Evolutionary conservation across 2,888 invertebrate genomes (phyloP), one percentile per base, ranked within the genome.

Genomic region (Fissipunctia ypsillon): DNA sequence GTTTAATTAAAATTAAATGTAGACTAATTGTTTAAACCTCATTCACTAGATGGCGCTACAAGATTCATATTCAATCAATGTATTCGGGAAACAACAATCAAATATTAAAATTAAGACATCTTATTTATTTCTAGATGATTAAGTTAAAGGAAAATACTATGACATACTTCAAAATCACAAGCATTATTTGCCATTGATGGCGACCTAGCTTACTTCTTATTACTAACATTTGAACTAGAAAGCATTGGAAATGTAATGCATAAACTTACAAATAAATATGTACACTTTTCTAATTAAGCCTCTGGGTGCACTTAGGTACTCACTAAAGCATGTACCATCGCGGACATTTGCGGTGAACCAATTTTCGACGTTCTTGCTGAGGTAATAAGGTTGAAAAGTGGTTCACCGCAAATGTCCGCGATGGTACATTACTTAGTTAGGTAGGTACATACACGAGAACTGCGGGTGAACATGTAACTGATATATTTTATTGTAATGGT

Each of bases 241-340:
- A 94, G 93, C 93, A 92, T 93, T 93, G 94, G 93, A 94, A 94
- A 93, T 90, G 90, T 91, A 90, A 89, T 84, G 89, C 91, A 90
- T 90, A 85, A 84, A 76, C 84, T 85, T 85, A 85, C 72, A 80
- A 81, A 81, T 84, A 83, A 83, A 82, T 88, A 89, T 84, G 83
- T 88, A 88, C 83, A 87, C 64, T 83, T 81, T 77, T 69, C 72
- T 82, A 79, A 75, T 66, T 76, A 73, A 76, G 72, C 81, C 70
- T 76, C 76, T 80, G 68, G 41, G 71, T 73, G 60, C 67, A 82
- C 65, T 50, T 78, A n/a, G 25, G 25, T 69, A 77, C 74, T 71
- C 68, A 76, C 73, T 68, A 76, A 81, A 67, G 35, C 78, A 60
- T 78, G n/a, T 56, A 78, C n/a, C n/a, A n/a, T n/a, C n/a, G n/a